These are phyloP conservation scores for Galagoides demidoff DNA, from an alignment of 2,797 vertebrate genomes.

Conservation along the genomic window DNA sequence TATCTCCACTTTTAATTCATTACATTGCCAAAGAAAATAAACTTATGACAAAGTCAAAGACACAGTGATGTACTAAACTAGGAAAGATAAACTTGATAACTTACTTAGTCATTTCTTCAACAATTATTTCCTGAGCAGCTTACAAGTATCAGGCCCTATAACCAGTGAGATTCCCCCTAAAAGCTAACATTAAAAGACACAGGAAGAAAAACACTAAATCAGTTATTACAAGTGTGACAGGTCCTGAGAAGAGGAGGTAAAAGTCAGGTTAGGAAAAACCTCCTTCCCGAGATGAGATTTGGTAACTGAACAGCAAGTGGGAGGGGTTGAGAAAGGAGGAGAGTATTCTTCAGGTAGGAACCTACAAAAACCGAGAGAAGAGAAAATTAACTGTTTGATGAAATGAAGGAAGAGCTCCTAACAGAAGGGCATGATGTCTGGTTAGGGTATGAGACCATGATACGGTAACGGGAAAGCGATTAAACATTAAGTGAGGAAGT, in stretches of 20 bases:
- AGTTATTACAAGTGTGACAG: neutral
- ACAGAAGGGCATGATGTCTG: neutral
- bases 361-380: neutral
- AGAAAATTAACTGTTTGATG: neutral
- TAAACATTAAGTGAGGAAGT: neutral
- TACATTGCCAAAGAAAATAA: neutral
- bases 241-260: neutral
- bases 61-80: neutral
- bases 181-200: neutral
- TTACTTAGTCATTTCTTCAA: conserved; percentile 1
- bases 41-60: neutral
- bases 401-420: neutral
- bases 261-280: neutral
- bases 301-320: neutral
- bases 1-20: neutral
- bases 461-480: neutral
- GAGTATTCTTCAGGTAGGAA: neutral
- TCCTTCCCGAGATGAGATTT: neutral
- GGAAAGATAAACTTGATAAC: neutral
- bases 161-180: neutral
- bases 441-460: neutral
- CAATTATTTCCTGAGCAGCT: neutral
- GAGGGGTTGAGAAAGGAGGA: neutral
- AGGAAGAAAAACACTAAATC: neutral
- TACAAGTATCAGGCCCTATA: neutral